Base-by-base conservation (phyloP, 1,140 invertebrate species). In the Micrasema longulum region DNA sequence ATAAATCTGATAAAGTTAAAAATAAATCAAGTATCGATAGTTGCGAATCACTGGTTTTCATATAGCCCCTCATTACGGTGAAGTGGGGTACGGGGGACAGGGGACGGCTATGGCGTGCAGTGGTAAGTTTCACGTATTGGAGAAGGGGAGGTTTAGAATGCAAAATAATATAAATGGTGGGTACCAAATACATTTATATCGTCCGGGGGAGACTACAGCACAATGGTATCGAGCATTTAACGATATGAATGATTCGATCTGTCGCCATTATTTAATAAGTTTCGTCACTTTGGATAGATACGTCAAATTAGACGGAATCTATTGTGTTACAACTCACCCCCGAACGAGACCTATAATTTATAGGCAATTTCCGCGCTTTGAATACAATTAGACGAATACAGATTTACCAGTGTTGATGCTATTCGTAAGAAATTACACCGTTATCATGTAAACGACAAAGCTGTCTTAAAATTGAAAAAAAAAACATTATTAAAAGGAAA, bases 181-280 rank as follows among this genome's bases (percentile, higher is more conserved):
- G 69, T 69, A 75, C 55, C 48, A 71, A 75, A 71, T 75, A 75
- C 68, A 75, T 75, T 71, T 69, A 71, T 69, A 75, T 75, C 66
- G 63, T 31, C 16, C 71, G 65, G 55, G 60, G 67, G 52, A 67
- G 48, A 20, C 36, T 23, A 38, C 20, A 26, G 41, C 45, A 71
- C 72, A 74, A 69, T 70, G 38, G 38, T 12, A 62, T 20, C 43
- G 38, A 26, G 38, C 48, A 52, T 35, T 36, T 50, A 65, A 65
- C 23, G 65, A 48, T 41, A 31, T 69, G 72, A 73, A 65, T 69
- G 65, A 69, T 65, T 69, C 47, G 57, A 69, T 69, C 48, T 68
- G 72, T 55, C 45, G 57, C 72, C 66, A 69, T 73, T 73, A 73
- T 73, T 69, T 73, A 69, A 73, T 73, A 57, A 73, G 57, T 73